Evolutionary conservation across 2,888 invertebrate species (phyloP), one percentile per base, ranked within the genome.

Genomic region (Chymomyza amoena): DNA sequence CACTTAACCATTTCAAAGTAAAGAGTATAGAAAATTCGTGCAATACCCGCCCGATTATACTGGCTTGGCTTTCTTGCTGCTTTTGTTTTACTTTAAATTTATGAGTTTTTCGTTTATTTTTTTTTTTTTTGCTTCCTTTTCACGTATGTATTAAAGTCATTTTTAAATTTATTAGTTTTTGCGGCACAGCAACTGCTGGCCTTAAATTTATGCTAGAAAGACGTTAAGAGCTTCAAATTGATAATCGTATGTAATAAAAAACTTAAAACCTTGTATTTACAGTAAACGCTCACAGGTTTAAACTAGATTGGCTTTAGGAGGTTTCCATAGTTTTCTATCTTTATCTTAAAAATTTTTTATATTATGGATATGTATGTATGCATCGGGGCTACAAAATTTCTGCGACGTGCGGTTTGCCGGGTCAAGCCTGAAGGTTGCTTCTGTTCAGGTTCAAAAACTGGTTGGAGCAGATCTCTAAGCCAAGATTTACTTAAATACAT

Each of bases 21-120:
- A 32, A 70, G 75, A 77, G 78, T 76, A 72, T 79, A 77, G 76
- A 74, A 72, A 76, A 75, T 73, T 77, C 80, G 76, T 73, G 78
- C 69, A 75, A 72, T 63, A 61, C 39, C 62, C 39, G 72, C 32
- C 32, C 32, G 25, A 68, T 72, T 73, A 60, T 59, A 72, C 61
- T 69, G 72, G 68, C 73, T 66, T 69, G 72, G 68, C 73, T 66
- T 73, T 74, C 71, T 60, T 57, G 63, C 69, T 75, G 60, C 69
- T 75, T 76, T 77, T 81, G 73, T 78, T 75, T 77, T 68, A 65
- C 63, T 69, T 74, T 69, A 76, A 80, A 78, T 77, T 79, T 84
- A 80, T 81, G 77, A 73, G 61, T 16, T 45, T 72, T 74, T 72
- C 56, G 15, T 20, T 51, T 66, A 50, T 59, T 10, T 66, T 59